Conservation (phyloP, 2,888 invertebrate species). For the Dendrolimus pini region DNA sequence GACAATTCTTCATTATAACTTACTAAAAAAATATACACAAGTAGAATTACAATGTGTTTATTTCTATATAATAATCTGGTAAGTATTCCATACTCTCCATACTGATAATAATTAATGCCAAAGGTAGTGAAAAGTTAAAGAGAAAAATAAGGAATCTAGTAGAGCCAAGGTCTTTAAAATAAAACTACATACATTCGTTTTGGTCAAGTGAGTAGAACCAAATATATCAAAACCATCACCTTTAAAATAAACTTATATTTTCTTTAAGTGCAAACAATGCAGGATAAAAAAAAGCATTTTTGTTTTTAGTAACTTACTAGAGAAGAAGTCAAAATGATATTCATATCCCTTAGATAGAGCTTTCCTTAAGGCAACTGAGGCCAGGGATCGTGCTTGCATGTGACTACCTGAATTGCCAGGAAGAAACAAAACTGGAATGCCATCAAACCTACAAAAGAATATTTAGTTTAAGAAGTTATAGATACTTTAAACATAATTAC, state of each 20-base stretch:
- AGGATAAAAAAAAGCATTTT: too few relatives aligned
- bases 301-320: slow-evolving; percentile 58
- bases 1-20: slow-evolving; percentile 94
- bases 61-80: too few relatives aligned
- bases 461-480: neutral
- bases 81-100: too few relatives aligned
- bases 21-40: slow-evolving; percentile 55
- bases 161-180: too few relatives aligned
- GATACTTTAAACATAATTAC: neutral
- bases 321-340: slow-evolving; percentile 94
- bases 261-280: too few relatives aligned
- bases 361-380: slow-evolving; percentile 93
- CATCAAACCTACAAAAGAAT: slow-evolving; percentile 78
- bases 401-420: slow-evolving; percentile 97
- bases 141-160: too few relatives aligned
- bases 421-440: slow-evolving; percentile 95
- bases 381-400: slow-evolving; percentile 94
- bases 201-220: too few relatives aligned
- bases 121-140: too few relatives aligned
- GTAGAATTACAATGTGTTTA: neutral
- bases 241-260: too few relatives aligned
- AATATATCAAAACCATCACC: too few relatives aligned
- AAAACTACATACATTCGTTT: too few relatives aligned
- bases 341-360: slow-evolving; percentile 80
- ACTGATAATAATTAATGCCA: too few relatives aligned